These are phyloP conservation scores for Ectropis grisescens DNA, from an alignment of 1,140 invertebrate genomes.

Conservation along the genomic window DNA sequence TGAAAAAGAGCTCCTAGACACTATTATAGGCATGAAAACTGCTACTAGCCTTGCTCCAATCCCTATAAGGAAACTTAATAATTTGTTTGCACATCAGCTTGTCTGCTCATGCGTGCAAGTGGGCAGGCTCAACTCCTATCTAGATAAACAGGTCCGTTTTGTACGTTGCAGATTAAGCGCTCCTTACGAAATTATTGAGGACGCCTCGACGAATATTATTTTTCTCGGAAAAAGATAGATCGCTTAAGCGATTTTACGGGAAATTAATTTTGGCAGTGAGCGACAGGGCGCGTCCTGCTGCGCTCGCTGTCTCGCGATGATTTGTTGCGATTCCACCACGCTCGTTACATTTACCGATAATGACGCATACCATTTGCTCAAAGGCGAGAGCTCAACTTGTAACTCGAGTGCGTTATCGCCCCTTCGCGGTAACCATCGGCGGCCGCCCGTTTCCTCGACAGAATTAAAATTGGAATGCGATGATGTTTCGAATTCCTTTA, in stretches of 20 bases:
- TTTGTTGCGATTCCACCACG: slow-evolving; percentile 37
- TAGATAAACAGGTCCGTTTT: slow-evolving; percentile 29
- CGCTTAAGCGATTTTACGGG: slow-evolving; percentile 53
- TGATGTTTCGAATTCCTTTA: too few species aligned
- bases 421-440: slow-evolving; percentile 30
- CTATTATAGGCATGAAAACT: slow-evolving; percentile 16
- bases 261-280: slow-evolving; percentile 57
- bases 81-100: slow-evolving; percentile 41
- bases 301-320: slow-evolving; percentile 24
- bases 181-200: slow-evolving; percentile 32
- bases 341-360: slow-evolving; percentile 47
- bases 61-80: slow-evolving; percentile 43
- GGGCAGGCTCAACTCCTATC: slow-evolving; percentile 21
- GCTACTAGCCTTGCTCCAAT: slow-evolving; percentile 19
- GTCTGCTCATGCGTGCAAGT: slow-evolving; percentile 22
- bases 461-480: slow-evolving; percentile 31
- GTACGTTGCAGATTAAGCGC: slow-evolving; percentile 33
- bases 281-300: slow-evolving; percentile 27
- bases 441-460: too few species aligned
- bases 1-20: slow-evolving; percentile 16
- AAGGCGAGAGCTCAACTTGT: slow-evolving; percentile 28
- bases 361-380: slow-evolving; percentile 49
- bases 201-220: slow-evolving; percentile 35
- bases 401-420: slow-evolving; percentile 42
- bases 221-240: slow-evolving; percentile 57